These are phyloP conservation scores for Akabosia matsudoensis DNA, from an alignment of 1,140 invertebrate genomes.

Conservation along the genomic window DNA sequence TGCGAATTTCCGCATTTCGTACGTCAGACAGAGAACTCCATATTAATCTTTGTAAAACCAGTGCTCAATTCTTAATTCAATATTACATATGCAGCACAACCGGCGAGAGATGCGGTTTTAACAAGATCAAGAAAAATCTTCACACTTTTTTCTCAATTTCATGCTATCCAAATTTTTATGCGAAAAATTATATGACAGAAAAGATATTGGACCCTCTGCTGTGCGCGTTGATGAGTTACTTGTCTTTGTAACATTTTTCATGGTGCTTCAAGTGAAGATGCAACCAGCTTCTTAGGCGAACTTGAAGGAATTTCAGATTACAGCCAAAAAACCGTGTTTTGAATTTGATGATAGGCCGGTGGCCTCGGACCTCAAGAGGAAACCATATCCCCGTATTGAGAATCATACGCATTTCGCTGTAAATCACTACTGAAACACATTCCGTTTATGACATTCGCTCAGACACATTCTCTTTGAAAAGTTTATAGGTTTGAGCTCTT, in stretches of 20 bases:
- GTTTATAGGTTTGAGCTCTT: too few relatives aligned
- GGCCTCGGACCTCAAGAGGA: not conserved
- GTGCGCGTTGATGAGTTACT: slow-evolving; percentile 3
- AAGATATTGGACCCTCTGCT: slow-evolving; percentile 5
- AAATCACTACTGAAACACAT: too few relatives aligned
- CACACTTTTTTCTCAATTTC: slow-evolving; percentile 20
- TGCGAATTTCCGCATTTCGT: not conserved
- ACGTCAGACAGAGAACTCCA: too few relatives aligned
- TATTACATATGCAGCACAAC: too few relatives aligned
- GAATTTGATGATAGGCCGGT: not conserved
- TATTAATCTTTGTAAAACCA: too few relatives aligned
- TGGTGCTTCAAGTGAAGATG: slow-evolving; percentile 4
- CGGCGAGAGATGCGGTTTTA: slow-evolving; percentile 1
- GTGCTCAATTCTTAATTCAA: too few relatives aligned
- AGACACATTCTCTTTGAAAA: too few relatives aligned
- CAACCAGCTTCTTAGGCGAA: not conserved
- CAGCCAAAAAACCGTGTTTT: not conserved
- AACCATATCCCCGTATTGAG: too few relatives aligned
- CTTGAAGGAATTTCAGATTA: not conserved
- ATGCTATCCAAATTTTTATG: slow-evolving; percentile 16
- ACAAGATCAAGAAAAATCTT: slow-evolving; percentile 23
- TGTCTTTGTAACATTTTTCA: slow-evolving; percentile 19
- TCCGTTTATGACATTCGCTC: too few relatives aligned
- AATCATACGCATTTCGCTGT: too few relatives aligned
- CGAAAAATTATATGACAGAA: slow-evolving; percentile 12